Percentiles rank a stretch among this genome's conserved stretches.
These are phyloP conservation scores for Germaria angustata DNA, from an alignment of 2,888 invertebrate genomes.

Conservation along the genomic window DNA sequence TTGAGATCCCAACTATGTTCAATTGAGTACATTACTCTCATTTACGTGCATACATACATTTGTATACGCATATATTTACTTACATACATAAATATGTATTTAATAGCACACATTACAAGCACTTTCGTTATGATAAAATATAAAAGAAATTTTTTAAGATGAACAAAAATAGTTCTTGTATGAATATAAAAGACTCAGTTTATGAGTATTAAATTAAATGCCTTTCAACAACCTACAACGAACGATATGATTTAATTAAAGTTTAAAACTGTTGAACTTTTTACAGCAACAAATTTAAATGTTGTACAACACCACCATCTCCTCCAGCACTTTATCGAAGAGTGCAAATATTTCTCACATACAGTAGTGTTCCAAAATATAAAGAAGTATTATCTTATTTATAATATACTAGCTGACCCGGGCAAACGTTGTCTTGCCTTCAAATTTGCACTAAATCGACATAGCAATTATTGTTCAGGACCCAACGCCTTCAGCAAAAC, in stretches of 20 bases:
- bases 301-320: background rate
- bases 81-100: too few species aligned
- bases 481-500: too few species aligned
- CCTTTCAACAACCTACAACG: too few species aligned
- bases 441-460: too few species aligned
- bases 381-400: too few species aligned
- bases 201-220: slow-evolving; percentile 2
- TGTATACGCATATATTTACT: too few species aligned
- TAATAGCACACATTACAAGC: slow-evolving; percentile 25
- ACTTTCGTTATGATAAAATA: background rate
- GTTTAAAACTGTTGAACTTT: slow-evolving; percentile 45
- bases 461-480: too few species aligned
- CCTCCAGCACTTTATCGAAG: background rate
- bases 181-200: background rate
- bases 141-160: background rate
- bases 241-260: slow-evolving; percentile 45
- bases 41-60: too few species aligned
- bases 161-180: background rate
- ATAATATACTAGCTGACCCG: too few species aligned
- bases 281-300: background rate
- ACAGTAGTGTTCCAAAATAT: too few species aligned
- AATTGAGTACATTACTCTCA: slow-evolving; percentile 21
- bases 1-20: background rate
- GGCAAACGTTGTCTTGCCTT: too few species aligned
- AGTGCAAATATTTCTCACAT: background rate